Base-by-base conservation (phyloP, 2,888 invertebrate genomes). In the Stenchaetothrips biformis region DNA sequence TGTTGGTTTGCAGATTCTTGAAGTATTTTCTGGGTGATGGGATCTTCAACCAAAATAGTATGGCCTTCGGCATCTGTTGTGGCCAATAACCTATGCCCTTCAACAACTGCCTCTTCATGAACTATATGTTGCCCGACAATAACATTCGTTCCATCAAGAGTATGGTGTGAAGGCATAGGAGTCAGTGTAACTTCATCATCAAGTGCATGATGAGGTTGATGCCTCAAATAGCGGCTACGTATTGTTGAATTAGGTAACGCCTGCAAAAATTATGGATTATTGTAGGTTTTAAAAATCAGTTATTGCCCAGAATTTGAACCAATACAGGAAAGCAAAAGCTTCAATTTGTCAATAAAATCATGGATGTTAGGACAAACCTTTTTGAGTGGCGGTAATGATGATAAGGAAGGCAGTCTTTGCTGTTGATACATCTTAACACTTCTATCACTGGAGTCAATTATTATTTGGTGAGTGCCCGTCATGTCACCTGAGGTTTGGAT, bases 151-250 rank as follows among this genome's bases (percentile, higher is more conserved):
- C 67, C 67, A 74, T 74, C 67, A 7, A 74, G 67, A 25, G 67
- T 25, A 74, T 74, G 67, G 67, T 74, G 67, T 25, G 67, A 25
- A 25, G 67, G 25, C 67, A 74, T 74, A 8, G 67, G 67, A 11
- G 67, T 74, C 25, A 74, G 25, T 7, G 67, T 74, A 25, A 74
- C 67, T 74, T 74, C 67, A 11, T 74, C 67, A 74, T 74, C 67
- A 74, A 74, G 67, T 3, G 67, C 21, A 74, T 74, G 67, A 74
- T 74, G 67, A 7, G 67, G 25, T 25, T 74, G 67, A 11, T 21
- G n/a, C 25, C 67, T 74, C 25, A 74, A 25, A 21, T 74, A 74
- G 11, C 67, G 67, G 67, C 67, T 21, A 25, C 67, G 67, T 11
- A 74, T 74, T 6, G 67, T 74, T 25, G 67, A 74, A 11, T 74